Percentiles rank a stretch among this genome's conserved stretches.
Evolutionary conservation across 2,113 vertebrate genomes (phyloP).

Genomic region (Tinamus guttatus): DNA sequence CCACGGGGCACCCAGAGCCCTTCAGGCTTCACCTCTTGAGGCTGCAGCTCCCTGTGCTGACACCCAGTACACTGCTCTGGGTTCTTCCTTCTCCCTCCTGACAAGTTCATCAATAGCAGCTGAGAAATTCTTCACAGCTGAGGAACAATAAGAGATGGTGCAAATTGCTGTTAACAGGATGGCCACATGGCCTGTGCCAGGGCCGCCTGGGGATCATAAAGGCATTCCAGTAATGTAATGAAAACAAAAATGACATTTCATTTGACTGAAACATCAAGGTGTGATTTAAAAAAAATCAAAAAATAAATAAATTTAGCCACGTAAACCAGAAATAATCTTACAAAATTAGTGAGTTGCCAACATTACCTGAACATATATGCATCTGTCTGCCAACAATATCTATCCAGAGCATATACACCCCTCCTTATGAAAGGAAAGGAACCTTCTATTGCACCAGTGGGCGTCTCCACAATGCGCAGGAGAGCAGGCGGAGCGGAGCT

Average conservation of each 20-base stretch:
- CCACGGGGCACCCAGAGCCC: not conserved
- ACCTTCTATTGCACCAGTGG: not conserved
- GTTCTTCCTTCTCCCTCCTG: not conserved
- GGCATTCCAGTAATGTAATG: not conserved
- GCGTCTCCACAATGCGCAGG: fast-evolving
- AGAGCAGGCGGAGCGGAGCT: not conserved
- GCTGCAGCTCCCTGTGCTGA: not conserved
- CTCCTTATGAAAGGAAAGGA: not conserved
- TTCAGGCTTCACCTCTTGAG: not conserved
- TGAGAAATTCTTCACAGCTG: not conserved
- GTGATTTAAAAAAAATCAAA: not conserved
- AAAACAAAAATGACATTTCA: not conserved
- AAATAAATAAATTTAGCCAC: too few species aligned
- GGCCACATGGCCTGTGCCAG: not conserved
- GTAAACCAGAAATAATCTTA: not conserved
- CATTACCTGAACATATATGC: too few species aligned
- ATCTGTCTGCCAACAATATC: not conserved
- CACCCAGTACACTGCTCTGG: not conserved
- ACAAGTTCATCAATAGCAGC: not conserved
- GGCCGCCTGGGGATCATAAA: not conserved
- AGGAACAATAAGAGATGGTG: not conserved
- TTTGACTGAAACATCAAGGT: not conserved
- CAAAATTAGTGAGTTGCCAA: not conserved
- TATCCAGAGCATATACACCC: not conserved
- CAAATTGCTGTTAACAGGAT: not conserved